phyloP scores from a whole-genome alignment of 2,888 invertebrate genomes.

The Thereva unica region DNA sequence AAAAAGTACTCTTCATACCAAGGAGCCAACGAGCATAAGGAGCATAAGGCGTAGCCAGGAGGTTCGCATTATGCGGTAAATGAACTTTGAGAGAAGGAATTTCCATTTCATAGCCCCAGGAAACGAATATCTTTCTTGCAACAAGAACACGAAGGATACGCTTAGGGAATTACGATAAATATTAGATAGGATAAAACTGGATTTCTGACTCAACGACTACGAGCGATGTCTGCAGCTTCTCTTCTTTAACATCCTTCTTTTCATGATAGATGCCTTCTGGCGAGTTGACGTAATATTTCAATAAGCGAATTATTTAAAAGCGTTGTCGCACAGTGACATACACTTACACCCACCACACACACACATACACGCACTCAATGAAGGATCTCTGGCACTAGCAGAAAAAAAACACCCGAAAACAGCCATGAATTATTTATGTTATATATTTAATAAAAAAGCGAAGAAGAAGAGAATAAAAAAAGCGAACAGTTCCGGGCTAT shows the following conservation, averaged over 20 bases:
- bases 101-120: slow-evolving; percentile 31
- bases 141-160: slow-evolving; percentile 16
- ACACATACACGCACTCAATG: too few species aligned
- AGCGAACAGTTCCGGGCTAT: slow-evolving; percentile 9
- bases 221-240: not conserved
- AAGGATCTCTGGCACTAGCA: too few species aligned
- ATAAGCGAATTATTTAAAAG: slow-evolving; percentile 41
- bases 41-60: slow-evolving; percentile 25
- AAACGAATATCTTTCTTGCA: slow-evolving; percentile 32
- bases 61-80: slow-evolving; percentile 22
- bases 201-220: not conserved
- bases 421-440: slow-evolving; percentile 30
- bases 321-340: slow-evolving; percentile 20
- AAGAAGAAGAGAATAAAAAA: slow-evolving; percentile 16
- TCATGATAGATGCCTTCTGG: slow-evolving; percentile 38
- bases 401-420: too few species aligned
- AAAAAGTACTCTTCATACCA: slow-evolving; percentile 16
- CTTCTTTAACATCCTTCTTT: slow-evolving; percentile 2
- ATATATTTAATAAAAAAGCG: slow-evolving; percentile 31
- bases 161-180: slow-evolving; percentile 31
- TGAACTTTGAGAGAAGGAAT: slow-evolving; percentile 27
- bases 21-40: not conserved
- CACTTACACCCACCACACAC: slow-evolving; percentile 14
- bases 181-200: slow-evolving; percentile 30
- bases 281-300: slow-evolving; percentile 40